phyloP scores from a whole-genome alignment of 2,113 vertebrate species.

The Podarcis raffonei region DNA sequence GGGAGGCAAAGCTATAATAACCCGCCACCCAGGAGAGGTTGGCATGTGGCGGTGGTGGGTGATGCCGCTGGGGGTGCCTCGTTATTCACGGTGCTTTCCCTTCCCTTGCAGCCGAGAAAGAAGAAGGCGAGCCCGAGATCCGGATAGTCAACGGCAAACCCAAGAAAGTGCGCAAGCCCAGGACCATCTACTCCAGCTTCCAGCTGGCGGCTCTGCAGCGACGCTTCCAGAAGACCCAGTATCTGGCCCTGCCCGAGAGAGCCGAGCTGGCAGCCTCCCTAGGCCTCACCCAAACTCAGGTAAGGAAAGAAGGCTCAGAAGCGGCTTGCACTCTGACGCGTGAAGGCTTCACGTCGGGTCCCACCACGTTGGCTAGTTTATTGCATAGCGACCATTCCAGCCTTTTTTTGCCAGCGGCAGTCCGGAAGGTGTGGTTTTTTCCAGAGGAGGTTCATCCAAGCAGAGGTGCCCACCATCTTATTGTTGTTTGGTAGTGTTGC shows the following conservation, averaged over 20 bases:
- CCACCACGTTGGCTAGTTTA: not conserved
- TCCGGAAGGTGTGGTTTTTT: not conserved
- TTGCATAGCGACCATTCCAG: not conserved
- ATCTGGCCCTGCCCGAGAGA: conserved; percentile 94
- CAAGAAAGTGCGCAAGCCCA: conserved; percentile 97
- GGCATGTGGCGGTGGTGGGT: not conserved
- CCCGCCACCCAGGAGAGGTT: not conserved
- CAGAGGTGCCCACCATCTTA: not conserved
- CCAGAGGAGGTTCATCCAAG: not conserved
- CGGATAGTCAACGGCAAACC: conserved; percentile 98
- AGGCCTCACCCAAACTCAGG: conserved; percentile 98
- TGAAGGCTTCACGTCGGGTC: not conserved
- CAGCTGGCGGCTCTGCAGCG: conserved; percentile 94
- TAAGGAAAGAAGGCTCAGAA: conserved; percentile 52
- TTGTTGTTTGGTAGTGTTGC: no score
- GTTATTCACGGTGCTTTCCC: conserved; percentile 24
- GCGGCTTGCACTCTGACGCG: not conserved
- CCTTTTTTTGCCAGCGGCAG: not conserved
- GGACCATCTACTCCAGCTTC: conserved; percentile 98
- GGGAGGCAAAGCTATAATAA: not conserved
- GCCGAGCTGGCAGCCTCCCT: conserved; percentile 95
- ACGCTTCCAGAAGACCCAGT: conserved; percentile 98
- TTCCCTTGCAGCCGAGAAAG: conserved; percentile 85
- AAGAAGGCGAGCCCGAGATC: conserved; percentile 94
- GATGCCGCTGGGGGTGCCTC: not conserved